Base-by-base conservation (phyloP, 2,797 vertebrate genomes). In the Schizopygopsis malacanthus region DNA sequence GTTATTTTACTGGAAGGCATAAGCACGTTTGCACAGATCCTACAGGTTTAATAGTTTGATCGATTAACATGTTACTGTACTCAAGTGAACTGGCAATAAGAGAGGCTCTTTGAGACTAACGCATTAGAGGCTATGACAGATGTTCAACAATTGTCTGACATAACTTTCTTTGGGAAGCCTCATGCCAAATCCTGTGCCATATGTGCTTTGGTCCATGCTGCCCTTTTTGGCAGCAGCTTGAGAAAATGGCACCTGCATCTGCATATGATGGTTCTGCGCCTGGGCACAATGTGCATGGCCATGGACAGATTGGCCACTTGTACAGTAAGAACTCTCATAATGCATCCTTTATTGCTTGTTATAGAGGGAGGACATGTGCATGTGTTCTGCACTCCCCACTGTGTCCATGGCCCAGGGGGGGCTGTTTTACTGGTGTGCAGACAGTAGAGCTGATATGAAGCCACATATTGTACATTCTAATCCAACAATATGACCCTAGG, bases 361-460 rank as follows among this genome's bases (percentile, higher is more conserved):
- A 94, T 92, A 88, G 90, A 91, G 92, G 91, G 91, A 91, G 91
- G 88, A 90, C 92, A 91, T 0, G 25, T 45, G 70, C 88, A 87
- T 90, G 83, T 89, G 87, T 86, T 87, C 82, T 81, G 87, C 65
- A 82, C 85, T 83, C 84, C 82, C 84, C 85, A 61, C 84, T 84
- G 86, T 84, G 87, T 87, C 71, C 71, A 79, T 83, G 81, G 83
- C 87, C 84, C 87, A 81, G 83, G 83, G 89, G 82, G 83, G 90
- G 87, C 89, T 88, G 87, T 91, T 93, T 89, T 92, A 88, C 92
- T 77, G 89, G 91, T 92, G 91, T 89, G 90, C 93, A 93, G 89
- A 93, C 94, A 90, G 93, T 88, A 92, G 93, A 96, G 95, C 95
- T 96, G 95, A 97, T 97, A 95, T 95, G 96, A 95, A 95, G 95